Conservation (phyloP, 2,113 vertebrate species). For the Morone chrysops region DNA sequence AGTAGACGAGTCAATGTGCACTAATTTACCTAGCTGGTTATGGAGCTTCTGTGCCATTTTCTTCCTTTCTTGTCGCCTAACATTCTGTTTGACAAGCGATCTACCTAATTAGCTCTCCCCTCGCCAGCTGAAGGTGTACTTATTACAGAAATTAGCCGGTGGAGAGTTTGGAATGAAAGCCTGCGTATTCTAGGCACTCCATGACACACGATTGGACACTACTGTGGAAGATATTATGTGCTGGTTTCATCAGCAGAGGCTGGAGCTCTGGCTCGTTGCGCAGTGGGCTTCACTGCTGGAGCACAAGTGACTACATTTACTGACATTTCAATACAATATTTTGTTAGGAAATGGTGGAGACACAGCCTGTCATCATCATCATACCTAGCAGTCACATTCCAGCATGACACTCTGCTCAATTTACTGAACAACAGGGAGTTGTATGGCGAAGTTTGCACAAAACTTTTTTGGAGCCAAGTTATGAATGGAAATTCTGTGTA, state of each 20-base stretch:
- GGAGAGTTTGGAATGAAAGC: conserved; percentile 57
- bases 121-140: conserved; percentile 53
- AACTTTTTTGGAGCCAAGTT: conserved; percentile 3
- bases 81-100: conserved; percentile 57
- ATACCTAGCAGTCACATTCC: background rate
- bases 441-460: background rate
- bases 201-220: conserved; percentile 55
- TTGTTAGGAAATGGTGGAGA: conserved; percentile 15
- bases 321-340: conserved; percentile 21
- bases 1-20: conserved; percentile 39
- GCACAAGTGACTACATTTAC: background rate
- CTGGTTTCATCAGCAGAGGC: conserved; percentile 49
- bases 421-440: conserved; percentile 4
- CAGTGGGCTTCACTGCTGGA: conserved; percentile 12
- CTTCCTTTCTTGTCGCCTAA: conserved; percentile 33
- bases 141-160: conserved; percentile 62
- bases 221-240: conserved; percentile 42
- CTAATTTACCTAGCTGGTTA: conserved; percentile 60
- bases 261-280: conserved; percentile 20
- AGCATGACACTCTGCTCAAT: background rate
- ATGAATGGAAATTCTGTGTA: background rate
- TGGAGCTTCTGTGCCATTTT: conserved; percentile 42
- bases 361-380: background rate
- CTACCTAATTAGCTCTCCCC: conserved; percentile 60
- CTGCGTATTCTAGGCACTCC: conserved; percentile 19